Evolutionary conservation across 2,888 invertebrate species (phyloP), one percentile per base, ranked within the genome.

Genomic region (Dryobotodes eremita): DNA sequence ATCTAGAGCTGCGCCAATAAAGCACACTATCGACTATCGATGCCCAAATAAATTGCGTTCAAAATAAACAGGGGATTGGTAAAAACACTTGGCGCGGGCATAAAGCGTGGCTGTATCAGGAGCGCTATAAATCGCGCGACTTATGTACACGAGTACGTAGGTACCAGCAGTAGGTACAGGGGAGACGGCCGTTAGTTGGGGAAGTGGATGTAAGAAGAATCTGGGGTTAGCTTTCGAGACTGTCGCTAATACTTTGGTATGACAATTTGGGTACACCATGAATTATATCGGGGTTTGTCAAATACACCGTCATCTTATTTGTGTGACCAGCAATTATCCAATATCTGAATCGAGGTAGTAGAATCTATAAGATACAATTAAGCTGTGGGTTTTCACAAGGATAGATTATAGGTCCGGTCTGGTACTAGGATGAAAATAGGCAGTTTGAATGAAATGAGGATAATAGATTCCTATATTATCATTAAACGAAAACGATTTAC

Each of bases 71-170:
- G 85, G 84, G 87, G 79, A 85, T 87, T 75, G 85, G 83, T 89
- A 86, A 84, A 79, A 88, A 89, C 89, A 90, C 80, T 88, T 88
- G 86, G 86, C 84, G 88, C 65, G 86, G 86, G 87, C 88, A 88
- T 90, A 90, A 88, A 89, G 88, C 89, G 87, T 76, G 75, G 74
- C 89, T 89, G 86, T 93, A 92, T 93, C 92, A 88, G 89, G 81
- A 87, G 82, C 88, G 88, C 89, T 80, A 92, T 93, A 93, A 93
- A 93, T 93, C 84, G 77, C 71, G 83, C 77, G 81, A 69, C 82
- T 74, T 88, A 83, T 79, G 85, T 80, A 69, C 69, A 76, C 57
- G 13, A 53, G 50, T 71, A 71, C 36, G 36, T 78, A 79, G 17
- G 53, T 71, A 55, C 55, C 26, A 50, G 65, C 65, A 53, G 46